Conservation (phyloP, 2,797 vertebrate species). For the Simalia tracyae region DNA sequence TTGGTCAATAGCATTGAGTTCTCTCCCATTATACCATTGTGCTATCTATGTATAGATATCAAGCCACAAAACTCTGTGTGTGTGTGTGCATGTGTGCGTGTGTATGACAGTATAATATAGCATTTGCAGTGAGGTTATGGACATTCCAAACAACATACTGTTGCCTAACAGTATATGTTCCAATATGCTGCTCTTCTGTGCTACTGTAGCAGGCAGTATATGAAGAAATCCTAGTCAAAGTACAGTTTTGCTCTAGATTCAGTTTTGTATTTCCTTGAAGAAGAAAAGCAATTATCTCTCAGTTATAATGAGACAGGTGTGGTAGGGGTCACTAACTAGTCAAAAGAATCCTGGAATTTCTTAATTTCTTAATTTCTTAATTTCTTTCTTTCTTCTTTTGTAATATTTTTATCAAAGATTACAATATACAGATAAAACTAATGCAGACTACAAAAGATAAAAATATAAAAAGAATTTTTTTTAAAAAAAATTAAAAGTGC, state of each 20-base stretch:
- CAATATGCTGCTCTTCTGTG: not conserved
- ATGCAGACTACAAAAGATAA: no score
- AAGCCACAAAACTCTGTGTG: not conserved
- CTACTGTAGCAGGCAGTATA: not conserved
- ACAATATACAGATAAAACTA: no score
- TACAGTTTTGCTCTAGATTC: not conserved
- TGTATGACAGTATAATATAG: not conserved
- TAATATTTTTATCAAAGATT: no score
- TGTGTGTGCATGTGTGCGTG: not conserved
- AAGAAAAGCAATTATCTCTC: not conserved
- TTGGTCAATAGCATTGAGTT: not conserved
- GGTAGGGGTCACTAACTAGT: not conserved
- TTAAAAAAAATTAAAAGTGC: no score
- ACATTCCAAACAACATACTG: not conserved
- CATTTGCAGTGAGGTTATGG: not conserved
- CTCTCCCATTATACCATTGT: not conserved
- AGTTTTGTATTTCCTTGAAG: not conserved
- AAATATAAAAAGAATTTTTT: no score
- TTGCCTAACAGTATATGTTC: not conserved
- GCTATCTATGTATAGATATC: not conserved
- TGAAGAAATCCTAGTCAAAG: not conserved
- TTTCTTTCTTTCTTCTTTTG: no score
- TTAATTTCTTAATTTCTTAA: no score
- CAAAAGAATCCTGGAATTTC: not conserved
- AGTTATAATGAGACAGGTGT: not conserved